Evolutionary conservation across 2,797 vertebrate genomes (phyloP).

Genomic region (Diglossa cyanea): DNA sequence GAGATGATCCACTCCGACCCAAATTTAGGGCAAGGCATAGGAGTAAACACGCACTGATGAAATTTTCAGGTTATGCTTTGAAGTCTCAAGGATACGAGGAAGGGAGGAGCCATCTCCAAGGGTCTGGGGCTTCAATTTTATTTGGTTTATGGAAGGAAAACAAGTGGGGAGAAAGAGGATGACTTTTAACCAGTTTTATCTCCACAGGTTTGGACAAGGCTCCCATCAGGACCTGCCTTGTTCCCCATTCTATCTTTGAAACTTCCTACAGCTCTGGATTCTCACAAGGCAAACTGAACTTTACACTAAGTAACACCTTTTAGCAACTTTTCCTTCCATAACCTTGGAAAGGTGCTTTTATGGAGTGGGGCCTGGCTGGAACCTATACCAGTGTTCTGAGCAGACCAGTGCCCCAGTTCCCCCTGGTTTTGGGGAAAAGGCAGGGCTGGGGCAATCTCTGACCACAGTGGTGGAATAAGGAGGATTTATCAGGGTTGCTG

Average conservation of each 20-base stretch:
- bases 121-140: not conserved
- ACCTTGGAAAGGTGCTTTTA: not conserved
- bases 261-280: not conserved
- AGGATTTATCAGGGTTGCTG: not conserved
- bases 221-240: not conserved
- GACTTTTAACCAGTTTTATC: not conserved
- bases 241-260: not conserved
- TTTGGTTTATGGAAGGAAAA: not conserved
- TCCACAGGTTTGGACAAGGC: not conserved
- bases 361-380: not conserved
- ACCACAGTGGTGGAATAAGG: not conserved
- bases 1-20: not conserved
- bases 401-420: not conserved
- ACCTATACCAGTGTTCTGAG: rapidly evolving
- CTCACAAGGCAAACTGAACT: not conserved
- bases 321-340: not conserved
- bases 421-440: rapidly evolving
- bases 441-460: not conserved
- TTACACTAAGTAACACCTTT: not conserved
- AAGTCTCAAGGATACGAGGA: not conserved
- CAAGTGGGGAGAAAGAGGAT: not conserved
- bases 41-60: not conserved
- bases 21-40: not conserved
- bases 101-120: not conserved
- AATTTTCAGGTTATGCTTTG: not conserved